Evolutionary conservation across 2,888 invertebrate species (phyloP).

Genomic region (Morpho deidamia): DNA sequence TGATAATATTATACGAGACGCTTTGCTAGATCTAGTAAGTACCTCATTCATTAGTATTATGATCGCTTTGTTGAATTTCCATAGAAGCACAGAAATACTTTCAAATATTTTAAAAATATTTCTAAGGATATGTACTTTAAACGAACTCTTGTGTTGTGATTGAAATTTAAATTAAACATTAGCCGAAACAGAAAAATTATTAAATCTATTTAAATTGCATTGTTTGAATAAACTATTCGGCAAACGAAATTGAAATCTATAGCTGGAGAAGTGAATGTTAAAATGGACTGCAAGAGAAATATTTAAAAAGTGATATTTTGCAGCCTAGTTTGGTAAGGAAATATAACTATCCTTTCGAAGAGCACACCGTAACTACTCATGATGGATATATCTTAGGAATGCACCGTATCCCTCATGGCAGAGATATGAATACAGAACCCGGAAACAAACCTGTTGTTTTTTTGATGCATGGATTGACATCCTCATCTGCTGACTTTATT

Average conservation of each 20-base stretch:
- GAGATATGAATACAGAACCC: slow-evolving; percentile 53
- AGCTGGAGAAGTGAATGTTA: no score
- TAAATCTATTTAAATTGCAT: no score
- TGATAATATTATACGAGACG: slow-evolving; percentile 40
- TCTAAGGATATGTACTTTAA: no score
- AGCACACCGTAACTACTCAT: slow-evolving; percentile 80
- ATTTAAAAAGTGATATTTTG: slow-evolving; percentile 16
- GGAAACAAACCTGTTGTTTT: slow-evolving; percentile 76
- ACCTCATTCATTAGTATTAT: background rate
- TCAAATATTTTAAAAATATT: no score
- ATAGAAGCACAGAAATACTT: no score
- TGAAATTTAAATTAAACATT: no score
- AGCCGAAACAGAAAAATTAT: no score
- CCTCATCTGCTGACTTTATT: slow-evolving; percentile 86
- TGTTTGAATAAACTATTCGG: no score
- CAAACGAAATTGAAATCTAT: no score
- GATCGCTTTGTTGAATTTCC: no score
- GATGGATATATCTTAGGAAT: slow-evolving; percentile 89
- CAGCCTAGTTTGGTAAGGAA: slow-evolving; percentile 76
- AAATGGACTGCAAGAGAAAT: no score
- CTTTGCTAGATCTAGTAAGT: slow-evolving; percentile 41
- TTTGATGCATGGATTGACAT: slow-evolving; percentile 85
- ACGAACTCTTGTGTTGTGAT: no score
- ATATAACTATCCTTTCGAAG: slow-evolving; percentile 82
- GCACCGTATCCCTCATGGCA: slow-evolving; percentile 83